Base-by-base conservation (phyloP, 2,888 invertebrate genomes). In the Xanthorhoe designata region DNA sequence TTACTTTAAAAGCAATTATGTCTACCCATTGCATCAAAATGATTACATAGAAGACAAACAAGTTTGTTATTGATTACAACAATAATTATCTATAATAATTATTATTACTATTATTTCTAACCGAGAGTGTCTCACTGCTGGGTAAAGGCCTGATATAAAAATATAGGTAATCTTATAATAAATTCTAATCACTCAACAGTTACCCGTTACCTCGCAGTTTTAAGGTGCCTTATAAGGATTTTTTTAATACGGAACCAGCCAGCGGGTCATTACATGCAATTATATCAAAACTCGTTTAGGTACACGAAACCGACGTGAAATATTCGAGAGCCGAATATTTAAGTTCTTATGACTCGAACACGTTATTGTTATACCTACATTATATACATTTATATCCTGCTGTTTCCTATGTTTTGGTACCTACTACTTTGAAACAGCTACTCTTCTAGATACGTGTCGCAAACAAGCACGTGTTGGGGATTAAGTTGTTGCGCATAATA, bases 401-500 rank as follows among this genome's bases (percentile, higher is more conserved):
- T 50, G 3, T 3, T 32, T 13, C 49, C 24, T 55, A 24, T 61
- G 35, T 29, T 56, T 62, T 62, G 51, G 19, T 51, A 49, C 45
- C 42, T 61, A 53, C 47, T 17, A 47, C 38, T 51, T 62, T 24
- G 55, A 51, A 17, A 24, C 17, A 59, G 66, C 59, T 61, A 69
- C 75, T 83, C 81, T 75, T 79, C 81, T 82, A 86, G 85, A 86
- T 86, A 88, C 84, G 81, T 85, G 86, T 85, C 84, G 80, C 79
- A 78, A 83, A 86, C 86, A 85, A 86, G 84, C 86, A 87, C 85
- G 87, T 84, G 85, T 83, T 72, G 75, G 55, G 85, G 87, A 87
- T 89, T 89, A 88, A 85, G 86, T 84, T 85, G 85, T 87, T 84
- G 76, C 78, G 85, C 83, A 83, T 86, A 88, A 86, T 84, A 86